Conservation (phyloP, 1,140 invertebrate genomes). For the Brachionus angularis region DNA sequence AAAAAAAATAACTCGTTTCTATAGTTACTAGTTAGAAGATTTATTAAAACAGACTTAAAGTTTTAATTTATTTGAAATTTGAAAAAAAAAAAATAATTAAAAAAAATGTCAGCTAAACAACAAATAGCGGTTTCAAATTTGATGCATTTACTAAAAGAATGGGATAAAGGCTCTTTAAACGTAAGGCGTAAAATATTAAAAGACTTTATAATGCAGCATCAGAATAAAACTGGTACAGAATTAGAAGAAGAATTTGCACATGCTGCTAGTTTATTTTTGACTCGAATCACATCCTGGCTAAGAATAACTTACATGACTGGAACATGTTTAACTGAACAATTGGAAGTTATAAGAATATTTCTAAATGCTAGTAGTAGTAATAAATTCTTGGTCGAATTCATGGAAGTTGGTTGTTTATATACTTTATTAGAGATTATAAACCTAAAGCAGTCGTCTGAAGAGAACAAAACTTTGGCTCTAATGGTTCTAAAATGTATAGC, state of each 20-base stretch:
- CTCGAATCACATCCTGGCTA: slow-evolving; percentile 56
- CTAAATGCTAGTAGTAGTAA: slow-evolving; percentile 58
- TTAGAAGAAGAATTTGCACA: slow-evolving; percentile 57
- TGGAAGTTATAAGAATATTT: slow-evolving; percentile 54
- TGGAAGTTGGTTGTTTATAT: slow-evolving; percentile 56
- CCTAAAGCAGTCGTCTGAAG: slow-evolving; percentile 55
- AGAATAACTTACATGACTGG: slow-evolving; percentile 56
- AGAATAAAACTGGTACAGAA: slow-evolving; percentile 57
- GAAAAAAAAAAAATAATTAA: background rate
- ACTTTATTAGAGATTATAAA: slow-evolving; percentile 56
- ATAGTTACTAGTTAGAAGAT: no score
- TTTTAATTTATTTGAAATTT: slow-evolving; percentile 14
- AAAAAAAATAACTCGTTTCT: no score
- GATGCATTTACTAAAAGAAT: slow-evolving; percentile 54
- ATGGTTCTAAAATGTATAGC: slow-evolving; percentile 53
- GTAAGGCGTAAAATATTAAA: slow-evolving; percentile 52
- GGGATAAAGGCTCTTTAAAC: slow-evolving; percentile 56
- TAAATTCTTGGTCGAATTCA: slow-evolving; percentile 57
- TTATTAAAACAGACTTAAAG: no score
- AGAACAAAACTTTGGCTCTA: slow-evolving; percentile 54
- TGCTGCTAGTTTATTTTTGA: slow-evolving; percentile 57
- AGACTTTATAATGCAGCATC: slow-evolving; percentile 56
- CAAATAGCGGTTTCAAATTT: slow-evolving; percentile 53
- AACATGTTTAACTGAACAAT: slow-evolving; percentile 53
- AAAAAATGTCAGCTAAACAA: slow-evolving; percentile 56